Evolutionary conservation across 2,888 invertebrate genomes (phyloP).

Genomic region (Hecatera dysodea): DNA sequence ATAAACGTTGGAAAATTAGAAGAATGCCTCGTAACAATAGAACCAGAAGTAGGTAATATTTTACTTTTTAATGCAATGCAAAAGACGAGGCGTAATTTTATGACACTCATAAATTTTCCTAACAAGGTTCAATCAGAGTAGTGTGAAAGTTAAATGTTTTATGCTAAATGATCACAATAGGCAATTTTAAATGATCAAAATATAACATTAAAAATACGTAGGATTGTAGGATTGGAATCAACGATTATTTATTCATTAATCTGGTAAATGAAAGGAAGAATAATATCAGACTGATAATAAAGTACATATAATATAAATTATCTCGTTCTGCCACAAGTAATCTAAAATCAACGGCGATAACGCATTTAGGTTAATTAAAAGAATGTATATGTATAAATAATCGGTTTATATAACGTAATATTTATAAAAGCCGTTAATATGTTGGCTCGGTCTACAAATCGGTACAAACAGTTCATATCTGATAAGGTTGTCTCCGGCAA

Average conservation of each 20-base stretch:
- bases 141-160: conserved; percentile 7
- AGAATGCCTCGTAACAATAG: conserved; percentile 10
- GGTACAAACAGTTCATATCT: conserved; percentile 39
- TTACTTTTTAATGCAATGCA: conserved; percentile 23
- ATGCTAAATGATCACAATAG: conserved; percentile 1
- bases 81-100: conserved; percentile 21
- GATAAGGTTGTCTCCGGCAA: conserved; percentile 56
- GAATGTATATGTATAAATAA: conserved; percentile 25
- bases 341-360: conserved; percentile 52
- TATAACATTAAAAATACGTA: not conserved
- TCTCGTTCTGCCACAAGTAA: conserved; percentile 17
- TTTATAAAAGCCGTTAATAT: conserved; percentile 35
- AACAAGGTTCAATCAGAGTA: not conserved
- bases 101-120: conserved; percentile 16
- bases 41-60: conserved; percentile 29
- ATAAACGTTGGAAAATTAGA: conserved; percentile 5
- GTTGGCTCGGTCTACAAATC: conserved; percentile 35
- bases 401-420: conserved; percentile 41
- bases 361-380: conserved; percentile 51
- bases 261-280: conserved; percentile 4
- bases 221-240: too few relatives aligned
- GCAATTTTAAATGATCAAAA: not conserved
- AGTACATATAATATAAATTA: conserved; percentile 10
- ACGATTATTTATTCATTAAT: too few relatives aligned
- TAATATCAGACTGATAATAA: conserved; percentile 30